Base-by-base conservation (phyloP, 2,113 vertebrate species). In the Nymphicus hollandicus region DNA sequence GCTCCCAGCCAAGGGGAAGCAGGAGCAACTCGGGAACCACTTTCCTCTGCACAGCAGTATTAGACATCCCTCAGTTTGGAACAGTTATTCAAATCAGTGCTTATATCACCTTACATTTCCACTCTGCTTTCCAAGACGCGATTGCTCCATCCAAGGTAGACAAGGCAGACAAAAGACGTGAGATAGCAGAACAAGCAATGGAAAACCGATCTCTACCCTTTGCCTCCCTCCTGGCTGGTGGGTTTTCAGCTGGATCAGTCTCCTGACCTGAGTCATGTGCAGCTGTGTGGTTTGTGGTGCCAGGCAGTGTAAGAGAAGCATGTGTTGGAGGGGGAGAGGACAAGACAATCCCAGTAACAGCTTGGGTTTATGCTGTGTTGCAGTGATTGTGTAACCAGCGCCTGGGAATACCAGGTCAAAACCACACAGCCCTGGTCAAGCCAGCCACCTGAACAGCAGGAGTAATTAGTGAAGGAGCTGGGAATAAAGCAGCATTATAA, bases 31-130 rank as follows among this genome's bases (percentile, higher is more conserved):
- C 0, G 0, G n/a, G 56, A 35, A 71, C 24, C 0, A 0, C 29
- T 65, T 93, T 84, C 25, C 33, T 64, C 73, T 77, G 74, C 46
- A 49, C 55, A 43, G 44, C 15, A 35, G 7, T 43, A 60, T 88
- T 81, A 92, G 55, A 81, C 35, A 91, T 47, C 46, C 6, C 55
- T 91, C 49, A 66, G n/a, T 24, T 81, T 91, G 95, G 89, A 94
- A 94, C 85, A 58, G 37, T 96, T 90, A 95, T 60, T 68, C 18
- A 44, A 83, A 81, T 25, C 80, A 84, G 33, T 16, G 43, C 64
- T 73, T 53, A 20, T 89, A 95, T 95, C 93, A 83, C 64, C 68
- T 91, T 93, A 94, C 88, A 49, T 90, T 96, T 94, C 95, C 90
- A 81, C 79, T 91, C 64, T 61, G 58, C 88, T 68, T 96, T 97